Evolutionary conservation across 2,113 vertebrate genomes (phyloP), one percentile per base, ranked within the genome.

Genomic region (Oryzias melastigma): DNA sequence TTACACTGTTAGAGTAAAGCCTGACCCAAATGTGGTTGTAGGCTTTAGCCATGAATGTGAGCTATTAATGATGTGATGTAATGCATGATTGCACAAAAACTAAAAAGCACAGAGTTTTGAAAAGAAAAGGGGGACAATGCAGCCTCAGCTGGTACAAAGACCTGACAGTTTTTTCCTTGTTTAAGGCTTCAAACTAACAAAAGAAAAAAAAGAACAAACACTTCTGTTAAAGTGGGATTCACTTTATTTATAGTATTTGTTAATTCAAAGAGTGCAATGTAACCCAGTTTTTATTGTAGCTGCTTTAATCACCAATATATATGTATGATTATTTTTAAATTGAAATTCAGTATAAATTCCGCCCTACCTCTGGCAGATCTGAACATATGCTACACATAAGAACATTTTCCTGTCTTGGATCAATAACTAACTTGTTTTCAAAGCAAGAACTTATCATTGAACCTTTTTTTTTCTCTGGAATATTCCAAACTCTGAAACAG

Each of bases 11-110:
- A 77, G 55, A 75, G 72, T 73, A 57, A 81, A 66, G 70, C 50
- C 60, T 88, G 83, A 84, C 81, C 87, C 77, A 80, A 79, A 84
- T 87, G 79, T 84, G 63, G 47, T 71, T 62, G 24, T 62, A 45
- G 64, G 35, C 59, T 77, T 74, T 68, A 71, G 78, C 24, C 59
- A 62, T 61, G 55, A 68, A 62, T 57, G 45, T 72, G 71, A 80
- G 65, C 71, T 64, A 52, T 78, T 63, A 56, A 61, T 40, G 27
- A 53, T 58, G 71, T 68, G 72, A 63, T 77, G 62, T 71, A 68
- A 83, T 63, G 74, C 25, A 27, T 71, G 67, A 70, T 50, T 74
- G 53, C 54, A 60, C 14, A 14, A 20, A 73, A 50, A 76, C 14
- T 44, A 68, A 43, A 71, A 58, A 50, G 3, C 40, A 27, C n/a